Evolutionary conservation across 2,888 invertebrate species (phyloP).

Genomic region (Acleris laterana): DNA sequence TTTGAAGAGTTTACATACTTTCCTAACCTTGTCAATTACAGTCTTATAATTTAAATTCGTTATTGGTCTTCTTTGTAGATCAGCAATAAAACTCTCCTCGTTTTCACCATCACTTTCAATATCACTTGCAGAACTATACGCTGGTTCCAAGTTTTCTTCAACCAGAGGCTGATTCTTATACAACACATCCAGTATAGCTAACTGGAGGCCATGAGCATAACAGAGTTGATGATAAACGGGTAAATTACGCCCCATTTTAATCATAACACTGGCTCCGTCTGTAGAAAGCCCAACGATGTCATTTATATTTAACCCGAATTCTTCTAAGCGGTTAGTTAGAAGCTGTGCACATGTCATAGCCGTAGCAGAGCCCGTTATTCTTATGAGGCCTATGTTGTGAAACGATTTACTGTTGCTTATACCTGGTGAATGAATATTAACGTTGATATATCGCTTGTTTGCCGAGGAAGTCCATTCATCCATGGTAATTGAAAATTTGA

Average conservation of each 20-base stretch:
- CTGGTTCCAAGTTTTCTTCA: neutral
- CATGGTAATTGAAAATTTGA: constrained; percentile 1
- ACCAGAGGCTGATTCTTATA: neutral
- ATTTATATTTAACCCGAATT: neutral
- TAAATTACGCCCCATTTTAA: neutral
- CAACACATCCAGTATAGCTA: neutral
- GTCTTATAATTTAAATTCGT: too few species aligned
- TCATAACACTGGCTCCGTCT: neutral
- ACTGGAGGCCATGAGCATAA: neutral
- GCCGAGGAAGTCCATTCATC: constrained; percentile 1
- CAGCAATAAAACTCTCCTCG: neutral
- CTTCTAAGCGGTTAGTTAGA: neutral
- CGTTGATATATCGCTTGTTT: neutral
- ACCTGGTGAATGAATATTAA: constrained; percentile 1
- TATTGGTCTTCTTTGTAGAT: too few species aligned
- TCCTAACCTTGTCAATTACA: neutral
- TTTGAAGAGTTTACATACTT: neutral
- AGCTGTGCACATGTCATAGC: neutral
- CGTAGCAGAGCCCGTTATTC: neutral
- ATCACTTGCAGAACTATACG: neutral
- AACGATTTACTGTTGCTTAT: neutral
- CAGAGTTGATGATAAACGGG: neutral
- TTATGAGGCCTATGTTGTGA: neutral
- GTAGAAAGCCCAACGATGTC: neutral
- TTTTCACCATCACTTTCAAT: neutral